Conservation (phyloP, 2,113 vertebrate genomes). For the Grus americana region DNA sequence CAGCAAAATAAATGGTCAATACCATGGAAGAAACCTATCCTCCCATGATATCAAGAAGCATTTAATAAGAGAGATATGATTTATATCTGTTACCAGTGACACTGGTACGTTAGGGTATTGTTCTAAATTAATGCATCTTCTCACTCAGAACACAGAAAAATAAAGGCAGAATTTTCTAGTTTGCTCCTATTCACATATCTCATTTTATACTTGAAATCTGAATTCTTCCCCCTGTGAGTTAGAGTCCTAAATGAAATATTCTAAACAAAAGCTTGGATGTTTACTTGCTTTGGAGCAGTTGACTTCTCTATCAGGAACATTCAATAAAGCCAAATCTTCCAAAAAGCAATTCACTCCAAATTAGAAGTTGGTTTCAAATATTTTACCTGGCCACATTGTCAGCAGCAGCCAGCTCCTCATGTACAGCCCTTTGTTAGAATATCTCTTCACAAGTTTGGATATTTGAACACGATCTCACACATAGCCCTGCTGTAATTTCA, state of each 20-base stretch:
- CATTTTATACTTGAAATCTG: not conserved
- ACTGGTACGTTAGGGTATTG: not conserved
- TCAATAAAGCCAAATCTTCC: not conserved
- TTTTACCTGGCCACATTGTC: not conserved
- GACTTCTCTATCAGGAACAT: not conserved
- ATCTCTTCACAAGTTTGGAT: not conserved
- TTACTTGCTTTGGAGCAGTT: not conserved
- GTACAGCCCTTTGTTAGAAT: not conserved
- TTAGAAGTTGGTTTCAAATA: constrained; percentile 7
- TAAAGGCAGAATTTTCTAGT: not conserved
- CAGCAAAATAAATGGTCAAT: not conserved
- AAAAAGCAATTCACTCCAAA: not conserved
- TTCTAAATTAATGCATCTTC: not conserved
- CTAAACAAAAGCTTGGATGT: not conserved
- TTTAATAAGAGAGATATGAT: not conserved
- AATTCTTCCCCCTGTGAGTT: not conserved
- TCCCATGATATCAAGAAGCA: not conserved
- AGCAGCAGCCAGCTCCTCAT: not conserved
- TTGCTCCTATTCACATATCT: not conserved
- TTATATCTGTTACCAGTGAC: not conserved
- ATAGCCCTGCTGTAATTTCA: not conserved
- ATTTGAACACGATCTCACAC: not conserved
- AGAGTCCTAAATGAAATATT: not conserved
- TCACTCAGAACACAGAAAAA: not conserved
- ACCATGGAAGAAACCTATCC: not conserved